A percentile compares a stretch with the other conserved stretches of the same genome.
phyloP scores from a whole-genome alignment of 30 jellyfish, hydroid and myxozoan species.

The Clytia hemisphaerica region DNA sequence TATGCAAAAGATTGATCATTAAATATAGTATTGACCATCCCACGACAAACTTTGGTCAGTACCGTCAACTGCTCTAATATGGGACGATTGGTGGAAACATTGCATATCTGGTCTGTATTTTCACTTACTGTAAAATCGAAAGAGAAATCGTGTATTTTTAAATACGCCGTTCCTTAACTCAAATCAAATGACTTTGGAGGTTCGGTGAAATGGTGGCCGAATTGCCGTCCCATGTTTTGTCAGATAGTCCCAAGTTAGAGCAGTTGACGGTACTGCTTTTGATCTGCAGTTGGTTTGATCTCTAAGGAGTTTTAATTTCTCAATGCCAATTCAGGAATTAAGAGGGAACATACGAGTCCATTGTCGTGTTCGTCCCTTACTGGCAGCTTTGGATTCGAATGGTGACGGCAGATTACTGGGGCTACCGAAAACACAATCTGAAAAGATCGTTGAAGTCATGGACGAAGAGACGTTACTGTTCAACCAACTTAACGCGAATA shows the following conservation, averaged over 20 bases:
- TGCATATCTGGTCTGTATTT: too few species aligned
- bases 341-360: slow-evolving; percentile 86
- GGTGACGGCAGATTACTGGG: slow-evolving; percentile 78
- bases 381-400: slow-evolving; percentile 60
- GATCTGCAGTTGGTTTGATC: not conserved
- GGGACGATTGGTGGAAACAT: too few species aligned
- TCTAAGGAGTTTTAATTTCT: not conserved
- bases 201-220: too few species aligned
- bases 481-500: slow-evolving; percentile 18
- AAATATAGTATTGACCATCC: too few species aligned
- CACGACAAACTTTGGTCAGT: too few species aligned
- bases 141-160: too few species aligned
- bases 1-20: not conserved
- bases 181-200: too few species aligned
- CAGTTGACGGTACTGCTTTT: not conserved
- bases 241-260: too few species aligned
- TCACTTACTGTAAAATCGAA: too few species aligned
- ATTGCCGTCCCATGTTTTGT: too few species aligned
- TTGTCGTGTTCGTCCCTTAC: slow-evolving; percentile 83
- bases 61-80: too few species aligned
- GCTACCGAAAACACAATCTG: slow-evolving; percentile 60
- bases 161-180: too few species aligned
- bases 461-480: slow-evolving; percentile 46
- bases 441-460: slow-evolving; percentile 50
- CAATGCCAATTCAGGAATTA: slow-evolving; percentile 36